Evolutionary conservation across 2,888 invertebrate species (phyloP).

Genomic region (Drosophila tripunctata): DNA sequence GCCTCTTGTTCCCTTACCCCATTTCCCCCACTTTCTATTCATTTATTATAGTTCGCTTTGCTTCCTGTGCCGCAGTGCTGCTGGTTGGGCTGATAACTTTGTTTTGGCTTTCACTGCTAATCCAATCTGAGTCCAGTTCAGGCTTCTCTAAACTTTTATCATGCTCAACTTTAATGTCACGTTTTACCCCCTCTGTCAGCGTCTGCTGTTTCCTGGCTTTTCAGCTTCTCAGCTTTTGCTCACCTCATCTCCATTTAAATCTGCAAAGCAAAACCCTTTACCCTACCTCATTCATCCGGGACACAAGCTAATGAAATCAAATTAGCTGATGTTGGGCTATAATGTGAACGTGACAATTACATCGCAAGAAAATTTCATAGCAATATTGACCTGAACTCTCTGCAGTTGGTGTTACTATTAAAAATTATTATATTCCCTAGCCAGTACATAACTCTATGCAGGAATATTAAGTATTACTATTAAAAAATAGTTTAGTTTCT

Average conservation of each 20-base stretch:
- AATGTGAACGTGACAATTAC: constrained; percentile 28
- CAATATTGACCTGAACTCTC: neutral
- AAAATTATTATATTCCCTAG: too few species aligned
- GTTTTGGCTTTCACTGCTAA: constrained; percentile 29
- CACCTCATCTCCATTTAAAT: neutral
- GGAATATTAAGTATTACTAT: too few species aligned
- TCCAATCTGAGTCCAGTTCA: constrained; percentile 16
- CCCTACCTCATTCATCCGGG: too few species aligned
- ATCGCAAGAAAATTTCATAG: neutral
- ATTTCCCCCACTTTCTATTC: neutral
- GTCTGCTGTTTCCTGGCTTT: neutral
- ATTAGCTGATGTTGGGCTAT: constrained; percentile 37
- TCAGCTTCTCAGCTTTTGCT: neutral
- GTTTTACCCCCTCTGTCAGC: neutral
- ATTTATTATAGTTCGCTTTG: neutral
- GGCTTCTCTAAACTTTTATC: constrained; percentile 36
- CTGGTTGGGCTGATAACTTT: constrained; percentile 39
- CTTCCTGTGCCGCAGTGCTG: constrained; percentile 23
- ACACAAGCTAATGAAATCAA: constrained; percentile 39
- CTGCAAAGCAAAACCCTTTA: too few species aligned
- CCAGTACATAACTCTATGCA: too few species aligned
- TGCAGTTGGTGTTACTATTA: neutral
- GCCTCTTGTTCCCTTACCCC: neutral
- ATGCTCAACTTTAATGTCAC: constrained; percentile 29
- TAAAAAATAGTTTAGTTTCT: too few species aligned